Evolutionary conservation across 30 jellyfish, hydroid and myxozoan species (phyloP).

Genomic region (Nemopilema nomurai): DNA sequence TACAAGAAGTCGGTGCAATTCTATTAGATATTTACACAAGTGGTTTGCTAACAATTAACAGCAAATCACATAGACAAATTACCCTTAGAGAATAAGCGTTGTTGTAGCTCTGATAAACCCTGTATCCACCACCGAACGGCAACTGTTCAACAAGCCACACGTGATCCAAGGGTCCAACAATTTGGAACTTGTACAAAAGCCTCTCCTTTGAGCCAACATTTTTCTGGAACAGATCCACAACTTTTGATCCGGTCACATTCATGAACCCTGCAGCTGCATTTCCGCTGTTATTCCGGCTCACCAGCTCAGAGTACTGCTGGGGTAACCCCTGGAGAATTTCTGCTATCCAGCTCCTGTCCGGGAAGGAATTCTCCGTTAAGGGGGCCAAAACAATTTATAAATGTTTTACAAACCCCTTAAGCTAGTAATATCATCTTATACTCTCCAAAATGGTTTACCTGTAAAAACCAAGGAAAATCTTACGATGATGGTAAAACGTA

Average conservation of each 20-base stretch:
- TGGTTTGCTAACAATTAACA: too few species aligned
- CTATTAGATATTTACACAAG: too few species aligned
- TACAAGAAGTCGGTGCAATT: too few species aligned
- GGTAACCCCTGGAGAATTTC: conserved; percentile 26
- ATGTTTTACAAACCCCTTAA: too few species aligned
- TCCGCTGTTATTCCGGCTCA: conserved; percentile 4
- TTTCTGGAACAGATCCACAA: not conserved
- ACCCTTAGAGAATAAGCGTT: conserved; percentile 60
- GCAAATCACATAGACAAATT: not conserved
- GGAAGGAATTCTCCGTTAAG: not conserved
- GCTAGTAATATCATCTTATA: too few species aligned
- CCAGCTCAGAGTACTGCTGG: conserved; percentile 8
- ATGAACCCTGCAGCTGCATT: conserved; percentile 8
- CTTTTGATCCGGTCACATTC: conserved; percentile 24
- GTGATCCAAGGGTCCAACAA: conserved; percentile 50
- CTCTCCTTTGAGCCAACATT: conserved; percentile 24
- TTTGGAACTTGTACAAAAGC: conserved; percentile 29
- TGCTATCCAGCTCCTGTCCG: conserved; percentile 18
- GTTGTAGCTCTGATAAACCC: conserved; percentile 55
- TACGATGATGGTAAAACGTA: too few species aligned
- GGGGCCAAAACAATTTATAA: not conserved
- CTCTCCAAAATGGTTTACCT: too few species aligned
- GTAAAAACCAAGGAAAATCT: too few species aligned
- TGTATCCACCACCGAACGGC: conserved; percentile 52
- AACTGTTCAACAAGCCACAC: conserved; percentile 43